Percentiles rank a stretch among this genome's conserved stretches.
Conservation (phyloP, 2,888 invertebrate species). For the Acronicta leporina region DNA sequence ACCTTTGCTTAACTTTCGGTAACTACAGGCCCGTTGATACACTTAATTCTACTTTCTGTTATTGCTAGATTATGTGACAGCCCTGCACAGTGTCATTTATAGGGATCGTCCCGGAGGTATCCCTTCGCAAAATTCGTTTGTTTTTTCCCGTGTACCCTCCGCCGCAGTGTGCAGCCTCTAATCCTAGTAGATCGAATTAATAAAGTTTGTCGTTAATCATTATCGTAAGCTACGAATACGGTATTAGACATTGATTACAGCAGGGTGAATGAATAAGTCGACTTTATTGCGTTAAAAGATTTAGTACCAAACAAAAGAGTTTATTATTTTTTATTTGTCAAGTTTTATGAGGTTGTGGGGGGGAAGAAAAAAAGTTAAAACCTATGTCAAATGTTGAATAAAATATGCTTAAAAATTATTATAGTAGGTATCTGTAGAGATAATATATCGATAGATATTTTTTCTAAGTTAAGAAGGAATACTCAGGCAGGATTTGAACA, state of each 20-base stretch:
- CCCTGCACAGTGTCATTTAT: conserved; percentile 49
- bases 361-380: conserved; percentile 5
- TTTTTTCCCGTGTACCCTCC: conserved; percentile 81
- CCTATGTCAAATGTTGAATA: not conserved
- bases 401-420: too few species aligned
- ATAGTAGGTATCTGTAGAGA: too few species aligned
- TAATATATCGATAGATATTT: too few species aligned
- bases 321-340: conserved; percentile 58
- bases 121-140: conserved; percentile 82
- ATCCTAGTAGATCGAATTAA: conserved; percentile 87
- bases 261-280: conserved; percentile 78
- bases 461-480: too few species aligned
- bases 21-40: too few species aligned
- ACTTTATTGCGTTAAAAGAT: conserved; percentile 77
- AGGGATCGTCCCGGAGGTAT: conserved; percentile 67
- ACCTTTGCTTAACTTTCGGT: too few species aligned
- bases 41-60: too few species aligned
- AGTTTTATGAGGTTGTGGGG: conserved; percentile 49
- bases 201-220: conserved; percentile 88
- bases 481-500: too few species aligned
- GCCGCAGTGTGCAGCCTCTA: conserved; percentile 74
- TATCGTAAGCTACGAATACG: conserved; percentile 86
- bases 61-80: conserved; percentile 14
- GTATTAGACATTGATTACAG: conserved; percentile 86
- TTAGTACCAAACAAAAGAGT: conserved; percentile 59